Percentiles rank a stretch among this genome's conserved stretches.
phyloP scores from a whole-genome alignment of 2,113 vertebrate genomes.

The Protobothrops flavoviridis region DNA sequence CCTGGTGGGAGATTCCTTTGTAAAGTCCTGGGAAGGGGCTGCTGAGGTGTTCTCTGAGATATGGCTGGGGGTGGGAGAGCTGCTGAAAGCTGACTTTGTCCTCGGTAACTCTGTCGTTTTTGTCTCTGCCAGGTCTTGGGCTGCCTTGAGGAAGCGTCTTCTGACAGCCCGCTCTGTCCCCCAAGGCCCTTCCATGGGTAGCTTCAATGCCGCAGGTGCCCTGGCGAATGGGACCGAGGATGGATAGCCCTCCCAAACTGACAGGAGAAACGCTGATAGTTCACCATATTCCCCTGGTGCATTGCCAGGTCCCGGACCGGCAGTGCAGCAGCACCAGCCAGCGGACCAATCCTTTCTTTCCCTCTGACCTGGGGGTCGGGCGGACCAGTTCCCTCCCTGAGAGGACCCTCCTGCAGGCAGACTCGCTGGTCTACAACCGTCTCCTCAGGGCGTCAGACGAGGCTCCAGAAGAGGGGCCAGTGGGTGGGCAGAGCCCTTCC shows the following conservation, averaged over 20 bases:
- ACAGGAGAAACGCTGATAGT: constrained; percentile 95
- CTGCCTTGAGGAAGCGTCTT: constrained; percentile 63
- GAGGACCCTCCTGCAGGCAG: constrained; percentile 83
- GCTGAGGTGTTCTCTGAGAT: neutral
- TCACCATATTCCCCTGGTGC: constrained; percentile 96
- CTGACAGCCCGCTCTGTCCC: constrained; percentile 31
- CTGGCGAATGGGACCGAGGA: constrained; percentile 69
- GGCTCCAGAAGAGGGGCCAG: constrained; percentile 42
- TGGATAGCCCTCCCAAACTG: constrained; percentile 92
- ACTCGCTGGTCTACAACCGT: constrained; percentile 86
- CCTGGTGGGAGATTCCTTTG: neutral
- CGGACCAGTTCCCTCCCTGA: constrained; percentile 82
- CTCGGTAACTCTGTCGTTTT: constrained; percentile 59
- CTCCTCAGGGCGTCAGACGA: constrained; percentile 78
- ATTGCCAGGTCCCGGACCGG: constrained; percentile 89
- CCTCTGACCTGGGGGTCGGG: constrained; percentile 80
- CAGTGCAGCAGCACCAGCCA: constrained; percentile 75
- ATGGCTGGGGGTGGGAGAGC: neutral
- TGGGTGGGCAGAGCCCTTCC: constrained; percentile 52
- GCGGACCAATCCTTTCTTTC: constrained; percentile 84
- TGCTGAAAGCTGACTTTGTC: too few species aligned
- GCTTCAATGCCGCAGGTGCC: constrained; percentile 66
- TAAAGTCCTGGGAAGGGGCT: neutral
- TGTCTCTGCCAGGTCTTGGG: constrained; percentile 71
- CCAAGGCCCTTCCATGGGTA: constrained; percentile 62